phyloP scores from a whole-genome alignment of 2,888 invertebrate genomes.

The Desoria tigrina region DNA sequence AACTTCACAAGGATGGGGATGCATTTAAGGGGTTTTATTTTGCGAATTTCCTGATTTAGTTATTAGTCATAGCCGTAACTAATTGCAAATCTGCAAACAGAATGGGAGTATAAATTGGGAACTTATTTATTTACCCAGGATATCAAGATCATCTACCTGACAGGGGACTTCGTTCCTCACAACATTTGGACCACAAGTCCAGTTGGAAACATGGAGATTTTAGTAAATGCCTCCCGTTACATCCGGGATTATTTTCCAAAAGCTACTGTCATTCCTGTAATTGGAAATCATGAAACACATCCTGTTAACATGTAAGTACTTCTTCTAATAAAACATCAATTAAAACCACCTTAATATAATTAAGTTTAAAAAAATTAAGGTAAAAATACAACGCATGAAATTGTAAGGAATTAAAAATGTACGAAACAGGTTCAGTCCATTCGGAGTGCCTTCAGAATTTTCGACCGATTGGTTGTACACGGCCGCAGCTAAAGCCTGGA shows the following conservation, averaged over 20 bases:
- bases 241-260: slow-evolving; percentile 47
- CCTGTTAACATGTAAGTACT: slow-evolving; percentile 47
- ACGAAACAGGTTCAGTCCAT: slow-evolving; percentile 43
- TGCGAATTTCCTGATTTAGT: background rate
- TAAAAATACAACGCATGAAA: too few relatives aligned
- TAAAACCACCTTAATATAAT: background rate
- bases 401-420: too few relatives aligned
- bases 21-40: too few relatives aligned
- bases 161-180: slow-evolving; percentile 53
- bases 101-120: background rate
- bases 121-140: slow-evolving; percentile 33
- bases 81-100: background rate
- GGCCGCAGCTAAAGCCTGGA: slow-evolving; percentile 70
- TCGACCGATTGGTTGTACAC: slow-evolving; percentile 70
- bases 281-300: slow-evolving; percentile 52
- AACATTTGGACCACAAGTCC: slow-evolving; percentile 51
- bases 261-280: slow-evolving; percentile 45
- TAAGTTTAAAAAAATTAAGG: background rate
- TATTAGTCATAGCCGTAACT: too few relatives aligned
- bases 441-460: slow-evolving; percentile 41
- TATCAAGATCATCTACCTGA: slow-evolving; percentile 50
- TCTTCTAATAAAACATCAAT: background rate
- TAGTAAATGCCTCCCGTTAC: slow-evolving; percentile 40
- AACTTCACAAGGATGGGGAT: too few relatives aligned
- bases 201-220: slow-evolving; percentile 36